Evolutionary conservation across 1,140 invertebrate species (phyloP), one percentile per base, ranked within the genome.

Genomic region (Drosophila subpulchrella): DNA sequence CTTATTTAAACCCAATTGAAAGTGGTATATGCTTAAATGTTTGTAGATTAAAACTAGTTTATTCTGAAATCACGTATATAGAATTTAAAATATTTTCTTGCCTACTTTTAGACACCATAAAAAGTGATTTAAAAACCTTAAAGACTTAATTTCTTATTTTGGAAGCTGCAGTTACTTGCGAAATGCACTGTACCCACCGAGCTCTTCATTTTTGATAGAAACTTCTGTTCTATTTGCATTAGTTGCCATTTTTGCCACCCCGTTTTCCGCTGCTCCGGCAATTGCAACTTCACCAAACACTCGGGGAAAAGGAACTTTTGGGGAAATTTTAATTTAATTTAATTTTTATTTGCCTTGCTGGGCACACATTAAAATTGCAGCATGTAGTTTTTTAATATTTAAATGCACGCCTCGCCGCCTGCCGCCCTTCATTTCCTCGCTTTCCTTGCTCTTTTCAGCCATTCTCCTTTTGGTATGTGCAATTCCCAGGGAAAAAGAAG

Each of bases 251-350:
- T 62, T 63, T 3, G 11, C 15, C 32, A 13, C 32, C 30, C 15
- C 32, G 11, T 6, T 56, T 48, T 53, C 34, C 12, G 7, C 30
- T 11, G 47, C 53, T 15, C 41, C 7, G 12, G 66, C 67, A 71
- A 48, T 71, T 71, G 68, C 66, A 56, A 73, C 44, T 77, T 50
- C 63, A 58, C 38, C 70, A 73, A 61, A 38, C 77, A 70, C 58
- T 71, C 78, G 53, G 68, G 62, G 34, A 30, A 27, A 38, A 41
- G 72, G 44, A 84, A 63, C 51, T 83, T 83, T 76, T 34, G 32
- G 41, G 47, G 56, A 71, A 83, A 80, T 79, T 83, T 80, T 80
- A 81, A 81, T 83, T 83, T 83, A 79, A 83, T 83, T 83, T 83
- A 72, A 84, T 80, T 83, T 83, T 70, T 84, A 76, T 83, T 84